Conservation (phyloP, 2,888 invertebrate species). For the Synergus itoensis region DNA sequence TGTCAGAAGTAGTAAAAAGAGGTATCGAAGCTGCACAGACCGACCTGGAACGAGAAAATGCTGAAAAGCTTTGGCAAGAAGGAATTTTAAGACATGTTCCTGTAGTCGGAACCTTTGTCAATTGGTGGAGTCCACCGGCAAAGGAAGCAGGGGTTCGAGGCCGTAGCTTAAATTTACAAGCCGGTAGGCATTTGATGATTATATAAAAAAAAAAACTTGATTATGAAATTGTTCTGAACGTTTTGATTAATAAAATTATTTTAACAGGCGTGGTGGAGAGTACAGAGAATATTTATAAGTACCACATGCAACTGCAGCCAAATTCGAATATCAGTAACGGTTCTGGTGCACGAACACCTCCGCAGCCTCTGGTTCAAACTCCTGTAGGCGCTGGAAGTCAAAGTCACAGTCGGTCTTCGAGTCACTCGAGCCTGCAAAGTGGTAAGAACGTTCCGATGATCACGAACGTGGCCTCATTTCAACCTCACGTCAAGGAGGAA, state of each 20-base stretch:
- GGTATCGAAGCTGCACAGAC: constrained; percentile 96
- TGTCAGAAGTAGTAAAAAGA: constrained; percentile 96
- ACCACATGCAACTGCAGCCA: constrained; percentile 89
- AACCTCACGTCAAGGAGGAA: constrained; percentile 69
- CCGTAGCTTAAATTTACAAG: constrained; percentile 87
- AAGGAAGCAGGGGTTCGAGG: constrained; percentile 90
- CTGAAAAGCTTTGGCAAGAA: constrained; percentile 95
- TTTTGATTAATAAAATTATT: constrained; percentile 39
- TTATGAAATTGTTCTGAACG: not conserved
- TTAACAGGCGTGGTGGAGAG: constrained; percentile 88
- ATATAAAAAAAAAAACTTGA: not conserved
- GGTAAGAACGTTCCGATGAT: constrained; percentile 68
- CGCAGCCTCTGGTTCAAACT: constrained; percentile 85
- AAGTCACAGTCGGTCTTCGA: constrained; percentile 83
- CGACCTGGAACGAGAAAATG: constrained; percentile 94
- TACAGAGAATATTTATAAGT: constrained; percentile 88
- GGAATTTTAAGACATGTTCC: constrained; percentile 96
- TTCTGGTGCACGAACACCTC: constrained; percentile 83
- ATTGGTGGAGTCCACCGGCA: constrained; percentile 96
- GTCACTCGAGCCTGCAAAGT: constrained; percentile 79
- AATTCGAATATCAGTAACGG: constrained; percentile 79
- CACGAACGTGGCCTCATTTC: constrained; percentile 58
- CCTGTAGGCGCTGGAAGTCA: constrained; percentile 80
- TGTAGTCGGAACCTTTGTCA: constrained; percentile 94
- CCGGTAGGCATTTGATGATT: constrained; percentile 65